Evolutionary conservation across 2,797 vertebrate species (phyloP), one percentile per base, ranked within the genome.

Genomic region (Neomorphus geoffroyi): DNA sequence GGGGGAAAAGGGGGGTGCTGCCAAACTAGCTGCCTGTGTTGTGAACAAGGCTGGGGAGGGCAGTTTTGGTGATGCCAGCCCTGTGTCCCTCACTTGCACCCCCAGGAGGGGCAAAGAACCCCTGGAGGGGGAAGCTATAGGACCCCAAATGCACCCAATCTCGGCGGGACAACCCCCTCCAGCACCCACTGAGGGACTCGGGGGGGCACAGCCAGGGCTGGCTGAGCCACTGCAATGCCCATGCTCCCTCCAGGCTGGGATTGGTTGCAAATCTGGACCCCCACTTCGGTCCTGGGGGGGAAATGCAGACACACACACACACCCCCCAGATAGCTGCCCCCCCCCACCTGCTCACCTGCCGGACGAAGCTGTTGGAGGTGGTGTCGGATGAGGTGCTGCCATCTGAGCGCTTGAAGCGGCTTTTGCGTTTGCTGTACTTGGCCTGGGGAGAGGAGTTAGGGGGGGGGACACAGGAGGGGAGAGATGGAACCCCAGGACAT

Each of bases 331-430:
- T n/a, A n/a, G n/a, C n/a, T n/a, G n/a, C n/a, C n/a, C n/a, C n/a
- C n/a, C n/a, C n/a, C n/a, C n/a, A n/a, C n/a, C n/a, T n/a, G n/a
- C n/a, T 82, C 62, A 99, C 99, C 99, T 99, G 99, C 86, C 99
- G 98, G 92, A 99, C 99, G 50, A 99, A 99, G 97, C 99, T 99
- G 98, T 99, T 99, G 45, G 99, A 99, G 39, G 99, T 99, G 77
- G 99, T 99, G 97, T 99, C 99, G 1, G 99, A 99, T 13, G 99
- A 99, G 35, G 99, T 99, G 97, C 99, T 99, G 93, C 99, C 99
- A 65, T 99, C 99, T 0, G 99, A 99, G 83, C 99, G 98, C 97
- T 99, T 99, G 94, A 99, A 99, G 58, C 99, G 98, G 91, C 99
- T 99, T 98, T 99, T 99, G 96, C 99, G 98, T 95, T 99, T 99